Conservation (phyloP, 2,113 vertebrate genomes). For the Oostethus manadensis region DNA sequence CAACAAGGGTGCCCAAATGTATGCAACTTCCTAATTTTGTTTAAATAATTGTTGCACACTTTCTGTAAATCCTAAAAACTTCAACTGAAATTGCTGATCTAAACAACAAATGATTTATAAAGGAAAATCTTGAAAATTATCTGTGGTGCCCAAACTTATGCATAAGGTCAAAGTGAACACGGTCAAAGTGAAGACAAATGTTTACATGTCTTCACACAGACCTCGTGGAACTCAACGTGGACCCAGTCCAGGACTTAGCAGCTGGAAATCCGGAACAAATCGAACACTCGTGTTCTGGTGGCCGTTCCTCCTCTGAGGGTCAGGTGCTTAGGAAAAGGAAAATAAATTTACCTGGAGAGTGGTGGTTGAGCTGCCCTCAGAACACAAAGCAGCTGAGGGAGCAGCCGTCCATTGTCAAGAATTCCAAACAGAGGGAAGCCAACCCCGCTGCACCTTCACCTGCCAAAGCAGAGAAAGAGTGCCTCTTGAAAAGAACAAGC, state of each 20-base stretch:
- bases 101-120: too few species aligned
- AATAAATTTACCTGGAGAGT: slow-evolving; percentile 43
- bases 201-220: slow-evolving; percentile 7
- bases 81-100: too few species aligned
- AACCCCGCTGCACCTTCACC: not conserved
- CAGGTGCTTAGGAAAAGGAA: slow-evolving; percentile 37
- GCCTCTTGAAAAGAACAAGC: not conserved
- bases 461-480: slow-evolving; percentile 8
- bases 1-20: too few species aligned
- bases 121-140: too few species aligned
- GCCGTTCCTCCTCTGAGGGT: slow-evolving; percentile 18
- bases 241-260: not conserved
- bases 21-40: too few species aligned
- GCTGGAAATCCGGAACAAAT: not conserved
- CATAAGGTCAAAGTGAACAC: too few species aligned
- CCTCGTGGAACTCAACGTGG: not conserved
- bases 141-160: too few species aligned
- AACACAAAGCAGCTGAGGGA: slow-evolving; percentile 7
- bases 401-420: slow-evolving; percentile 2
- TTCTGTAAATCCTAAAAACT: too few species aligned
- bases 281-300: not conserved
- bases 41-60: too few species aligned
- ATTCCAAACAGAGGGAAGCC: slow-evolving; percentile 13
- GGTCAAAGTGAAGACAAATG: not conserved
- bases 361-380: slow-evolving; percentile 48